phyloP scores from a whole-genome alignment of 2,113 vertebrate species.

The Romanogobio albipinnatus region DNA sequence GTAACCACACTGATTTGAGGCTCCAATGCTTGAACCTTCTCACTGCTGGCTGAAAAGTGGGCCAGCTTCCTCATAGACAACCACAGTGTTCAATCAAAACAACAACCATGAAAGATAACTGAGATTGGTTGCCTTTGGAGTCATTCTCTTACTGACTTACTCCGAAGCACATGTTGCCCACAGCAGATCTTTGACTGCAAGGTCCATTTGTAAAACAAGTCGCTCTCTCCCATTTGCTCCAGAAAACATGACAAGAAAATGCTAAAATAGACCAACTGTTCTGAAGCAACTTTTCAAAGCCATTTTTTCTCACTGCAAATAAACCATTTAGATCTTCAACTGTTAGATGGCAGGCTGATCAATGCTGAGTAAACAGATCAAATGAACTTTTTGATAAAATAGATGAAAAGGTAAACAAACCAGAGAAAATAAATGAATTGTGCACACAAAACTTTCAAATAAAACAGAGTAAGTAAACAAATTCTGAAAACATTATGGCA shows the following conservation, averaged over 20 bases:
- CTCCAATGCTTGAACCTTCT: neutral
- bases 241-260: constrained; percentile 3
- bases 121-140: neutral
- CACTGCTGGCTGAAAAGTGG: constrained; percentile 17
- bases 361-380: constrained; percentile 3
- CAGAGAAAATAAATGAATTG: neutral
- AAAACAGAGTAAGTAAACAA: neutral
- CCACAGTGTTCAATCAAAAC: neutral
- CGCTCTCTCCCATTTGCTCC: neutral
- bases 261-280: constrained; percentile 6
- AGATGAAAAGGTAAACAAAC: constrained; percentile 15
- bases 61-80: constrained; percentile 1
- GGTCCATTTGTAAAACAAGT: constrained; percentile 34
- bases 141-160: neutral
- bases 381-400: neutral
- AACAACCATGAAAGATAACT: constrained; percentile 14
- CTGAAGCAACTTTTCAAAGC: neutral
- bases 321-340: neutral
- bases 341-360: constrained; percentile 9
- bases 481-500: neutral
- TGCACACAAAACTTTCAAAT: neutral
- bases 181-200: constrained; percentile 18
- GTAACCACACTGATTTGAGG: neutral
- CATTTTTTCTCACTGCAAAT: neutral
- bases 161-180: constrained; percentile 13